These are phyloP conservation scores for Sclerurus mexicanus DNA, from an alignment of 2,113 vertebrate genomes.

Conservation along the genomic window DNA sequence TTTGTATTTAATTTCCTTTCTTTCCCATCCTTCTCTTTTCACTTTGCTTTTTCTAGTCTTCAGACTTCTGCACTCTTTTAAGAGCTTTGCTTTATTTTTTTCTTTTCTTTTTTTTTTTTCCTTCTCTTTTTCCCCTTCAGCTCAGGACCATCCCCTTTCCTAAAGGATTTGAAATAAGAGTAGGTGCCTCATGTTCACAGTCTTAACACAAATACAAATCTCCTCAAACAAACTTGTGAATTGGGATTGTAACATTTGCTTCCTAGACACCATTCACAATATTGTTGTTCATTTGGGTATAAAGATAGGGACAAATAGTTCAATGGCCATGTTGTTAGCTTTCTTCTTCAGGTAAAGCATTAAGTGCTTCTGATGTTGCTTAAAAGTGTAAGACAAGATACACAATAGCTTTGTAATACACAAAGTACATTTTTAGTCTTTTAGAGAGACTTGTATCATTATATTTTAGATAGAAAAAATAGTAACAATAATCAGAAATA, in stretches of 20 bases:
- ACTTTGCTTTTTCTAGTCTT: background rate
- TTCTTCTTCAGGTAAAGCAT: background rate
- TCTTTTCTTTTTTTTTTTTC: background rate
- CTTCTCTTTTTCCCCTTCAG: background rate
- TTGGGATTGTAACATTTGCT: background rate
- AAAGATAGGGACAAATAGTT: background rate
- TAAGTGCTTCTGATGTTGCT: background rate
- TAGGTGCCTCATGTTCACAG: background rate
- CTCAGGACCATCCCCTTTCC: background rate
- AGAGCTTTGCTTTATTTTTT: background rate
- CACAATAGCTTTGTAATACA: background rate
- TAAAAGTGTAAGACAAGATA: background rate
- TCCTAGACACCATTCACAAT: background rate
- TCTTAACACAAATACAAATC: background rate
- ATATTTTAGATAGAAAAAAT: no score
- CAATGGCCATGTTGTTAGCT: background rate
- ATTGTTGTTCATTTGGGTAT: background rate
- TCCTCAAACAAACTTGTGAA: background rate
- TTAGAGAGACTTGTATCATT: background rate
- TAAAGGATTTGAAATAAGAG: background rate
- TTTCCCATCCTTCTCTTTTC: background rate
- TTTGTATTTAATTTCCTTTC: background rate
- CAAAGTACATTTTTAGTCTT: background rate
- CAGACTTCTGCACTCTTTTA: background rate
- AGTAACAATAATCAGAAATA: no score